A percentile compares a stretch with the other conserved stretches of the same genome.
These are phyloP conservation scores for Corvus cornix DNA, from an alignment of 2,113 vertebrate species.

Conservation along the genomic window DNA sequence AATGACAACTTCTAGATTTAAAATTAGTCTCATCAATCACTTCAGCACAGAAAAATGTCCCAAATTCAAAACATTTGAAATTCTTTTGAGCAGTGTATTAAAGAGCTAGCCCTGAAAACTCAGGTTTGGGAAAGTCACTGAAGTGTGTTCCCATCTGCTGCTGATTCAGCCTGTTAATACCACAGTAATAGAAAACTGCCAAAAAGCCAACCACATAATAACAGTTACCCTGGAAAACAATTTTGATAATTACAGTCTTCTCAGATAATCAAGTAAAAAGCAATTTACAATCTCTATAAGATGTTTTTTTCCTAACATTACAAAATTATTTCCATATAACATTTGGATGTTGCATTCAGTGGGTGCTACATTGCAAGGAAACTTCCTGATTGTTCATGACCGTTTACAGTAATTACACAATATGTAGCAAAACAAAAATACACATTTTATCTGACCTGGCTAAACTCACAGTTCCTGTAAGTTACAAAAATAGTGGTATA, in stretches of 20 bases:
- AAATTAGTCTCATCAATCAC: constrained; percentile 2
- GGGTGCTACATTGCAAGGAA: neutral
- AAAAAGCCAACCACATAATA: neutral
- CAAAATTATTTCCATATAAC: neutral
- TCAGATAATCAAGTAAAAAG: neutral
- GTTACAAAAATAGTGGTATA: neutral
- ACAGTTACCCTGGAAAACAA: neutral
- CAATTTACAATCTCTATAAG: neutral
- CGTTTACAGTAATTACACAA: neutral
- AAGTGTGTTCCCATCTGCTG: neutral
- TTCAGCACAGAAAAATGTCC: neutral
- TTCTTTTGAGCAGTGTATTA: neutral
- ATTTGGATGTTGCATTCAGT: neutral
- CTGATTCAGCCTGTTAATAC: neutral
- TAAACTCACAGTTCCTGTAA: neutral
- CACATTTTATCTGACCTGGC: neutral
- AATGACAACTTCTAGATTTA: neutral
- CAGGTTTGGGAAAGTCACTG: neutral
- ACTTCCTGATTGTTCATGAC: neutral
- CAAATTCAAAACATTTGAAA: neutral
- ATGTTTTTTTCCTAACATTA: neutral
- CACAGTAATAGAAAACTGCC: neutral
- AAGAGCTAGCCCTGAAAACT: neutral
- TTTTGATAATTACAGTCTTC: neutral
- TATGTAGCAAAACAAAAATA: neutral